Evolutionary conservation across 2,797 vertebrate genomes (phyloP).

Genomic region (Somateria mollissima): DNA sequence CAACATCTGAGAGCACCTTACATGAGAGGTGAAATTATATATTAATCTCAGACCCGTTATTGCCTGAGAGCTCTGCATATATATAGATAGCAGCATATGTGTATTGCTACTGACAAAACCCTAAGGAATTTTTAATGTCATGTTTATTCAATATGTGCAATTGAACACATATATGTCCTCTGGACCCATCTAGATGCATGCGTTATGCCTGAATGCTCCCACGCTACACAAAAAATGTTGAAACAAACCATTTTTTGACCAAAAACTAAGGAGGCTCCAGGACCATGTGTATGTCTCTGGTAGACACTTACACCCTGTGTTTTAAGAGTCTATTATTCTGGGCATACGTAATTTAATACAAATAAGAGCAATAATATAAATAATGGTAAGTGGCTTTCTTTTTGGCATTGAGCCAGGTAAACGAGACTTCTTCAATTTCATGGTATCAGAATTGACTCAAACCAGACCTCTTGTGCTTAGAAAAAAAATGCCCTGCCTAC

Average conservation of each 20-base stretch:
- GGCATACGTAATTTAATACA: not conserved
- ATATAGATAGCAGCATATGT: not conserved
- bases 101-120: not conserved
- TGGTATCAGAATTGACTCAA: not conserved
- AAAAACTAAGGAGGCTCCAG: not conserved
- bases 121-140: not conserved
- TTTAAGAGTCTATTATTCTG: not conserved
- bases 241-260: not conserved
- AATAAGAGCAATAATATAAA: not conserved
- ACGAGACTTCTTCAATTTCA: not conserved
- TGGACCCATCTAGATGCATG: not conserved
- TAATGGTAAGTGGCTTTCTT: not conserved
- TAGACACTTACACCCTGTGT: fast-evolving
- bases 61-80: not conserved
- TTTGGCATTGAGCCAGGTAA: not conserved
- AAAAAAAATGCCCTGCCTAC: not conserved
- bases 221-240: not conserved
- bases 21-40: not conserved
- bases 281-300: not conserved
- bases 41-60: not conserved
- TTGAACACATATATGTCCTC: not conserved
- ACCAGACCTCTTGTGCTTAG: not conserved
- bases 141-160: not conserved
- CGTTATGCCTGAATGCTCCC: not conserved
- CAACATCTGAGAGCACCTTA: not conserved